These are phyloP conservation scores for Stichodactyla mertensii DNA, from an alignment of 64 coral and sea anemone species.

Conservation along the genomic window DNA sequence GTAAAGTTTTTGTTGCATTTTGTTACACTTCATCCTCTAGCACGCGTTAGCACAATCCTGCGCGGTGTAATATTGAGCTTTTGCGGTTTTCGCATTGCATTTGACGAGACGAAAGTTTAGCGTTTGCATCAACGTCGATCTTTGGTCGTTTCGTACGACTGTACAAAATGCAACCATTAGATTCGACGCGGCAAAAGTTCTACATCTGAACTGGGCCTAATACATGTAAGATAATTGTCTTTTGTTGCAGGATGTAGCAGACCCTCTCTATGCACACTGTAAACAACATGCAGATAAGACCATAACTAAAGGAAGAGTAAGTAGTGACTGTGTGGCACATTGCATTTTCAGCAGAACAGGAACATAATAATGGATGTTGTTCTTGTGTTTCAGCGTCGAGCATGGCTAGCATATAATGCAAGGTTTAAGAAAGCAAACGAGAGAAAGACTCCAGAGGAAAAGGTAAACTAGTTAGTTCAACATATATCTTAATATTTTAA, in stretches of 20 bases:
- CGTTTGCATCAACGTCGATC: too few species aligned
- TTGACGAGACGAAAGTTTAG: too few species aligned
- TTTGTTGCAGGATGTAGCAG: conserved; percentile 68
- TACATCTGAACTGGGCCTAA: too few species aligned
- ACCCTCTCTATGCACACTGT: conserved; percentile 83
- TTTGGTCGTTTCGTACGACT: too few species aligned
- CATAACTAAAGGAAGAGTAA: conserved; percentile 62
- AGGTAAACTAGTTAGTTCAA: conserved; percentile 26
- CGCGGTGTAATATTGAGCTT: too few species aligned
- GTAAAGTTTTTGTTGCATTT: too few species aligned
- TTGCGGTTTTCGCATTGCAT: too few species aligned
- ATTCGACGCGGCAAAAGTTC: too few species aligned
- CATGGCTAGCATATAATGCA: conserved; percentile 83
- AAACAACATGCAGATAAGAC: conserved; percentile 82
- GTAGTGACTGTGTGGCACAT: not conserved
- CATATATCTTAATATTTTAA: too few species aligned
- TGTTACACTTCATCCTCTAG: too few species aligned
- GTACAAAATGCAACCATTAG: too few species aligned
- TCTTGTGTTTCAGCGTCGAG: conserved; percentile 50
- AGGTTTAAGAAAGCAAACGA: conserved; percentile 73
- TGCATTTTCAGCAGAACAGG: not conserved
- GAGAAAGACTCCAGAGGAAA: conserved; percentile 57
- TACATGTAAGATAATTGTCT: not conserved
- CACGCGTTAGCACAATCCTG: too few species aligned
- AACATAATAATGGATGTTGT: not conserved